Percentiles rank a stretch among this genome's conserved stretches.
Conservation (phyloP, 2,888 invertebrate species). For the Drosophila colorata region DNA sequence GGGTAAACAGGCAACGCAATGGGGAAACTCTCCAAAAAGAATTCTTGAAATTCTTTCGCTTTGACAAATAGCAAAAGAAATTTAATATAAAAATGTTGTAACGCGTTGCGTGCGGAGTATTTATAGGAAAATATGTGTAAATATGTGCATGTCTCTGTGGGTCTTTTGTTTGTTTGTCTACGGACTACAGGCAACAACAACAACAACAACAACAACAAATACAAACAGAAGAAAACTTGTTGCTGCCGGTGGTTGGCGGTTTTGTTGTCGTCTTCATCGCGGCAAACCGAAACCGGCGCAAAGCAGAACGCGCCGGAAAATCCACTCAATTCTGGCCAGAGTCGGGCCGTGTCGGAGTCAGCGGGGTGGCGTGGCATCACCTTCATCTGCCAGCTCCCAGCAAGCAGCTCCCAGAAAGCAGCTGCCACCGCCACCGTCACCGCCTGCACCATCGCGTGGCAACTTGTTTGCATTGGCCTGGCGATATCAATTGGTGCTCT, state of each 20-base stretch:
- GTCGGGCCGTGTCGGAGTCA: slow-evolving; percentile 19
- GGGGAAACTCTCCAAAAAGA: slow-evolving; percentile 32
- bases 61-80: slow-evolving; percentile 56
- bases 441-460: slow-evolving; percentile 24
- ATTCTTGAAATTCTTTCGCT: slow-evolving; percentile 56
- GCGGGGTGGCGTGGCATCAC: slow-evolving; percentile 23
- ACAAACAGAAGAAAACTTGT: slow-evolving; percentile 61
- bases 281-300: slow-evolving; percentile 54
- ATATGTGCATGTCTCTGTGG: slow-evolving; percentile 33
- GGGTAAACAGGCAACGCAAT: slow-evolving; percentile 10
- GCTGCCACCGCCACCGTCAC: neutral
- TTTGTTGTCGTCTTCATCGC: slow-evolving; percentile 43
- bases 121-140: slow-evolving; percentile 51
- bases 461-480: slow-evolving; percentile 69
- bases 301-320: slow-evolving; percentile 76
- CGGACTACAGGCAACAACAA: slow-evolving; percentile 9
- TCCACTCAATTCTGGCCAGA: slow-evolving; percentile 41
- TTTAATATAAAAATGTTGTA: slow-evolving; percentile 65
- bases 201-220: slow-evolving; percentile 11
- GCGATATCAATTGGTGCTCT: slow-evolving; percentile 62
- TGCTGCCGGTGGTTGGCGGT: slow-evolving; percentile 59
- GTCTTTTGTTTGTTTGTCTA: slow-evolving; percentile 50
- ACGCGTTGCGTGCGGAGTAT: slow-evolving; percentile 45
- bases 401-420: no score
- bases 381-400: slow-evolving; percentile 21